Conservation (phyloP, 2,888 invertebrate species). For the Agapetus fuscipes region DNA sequence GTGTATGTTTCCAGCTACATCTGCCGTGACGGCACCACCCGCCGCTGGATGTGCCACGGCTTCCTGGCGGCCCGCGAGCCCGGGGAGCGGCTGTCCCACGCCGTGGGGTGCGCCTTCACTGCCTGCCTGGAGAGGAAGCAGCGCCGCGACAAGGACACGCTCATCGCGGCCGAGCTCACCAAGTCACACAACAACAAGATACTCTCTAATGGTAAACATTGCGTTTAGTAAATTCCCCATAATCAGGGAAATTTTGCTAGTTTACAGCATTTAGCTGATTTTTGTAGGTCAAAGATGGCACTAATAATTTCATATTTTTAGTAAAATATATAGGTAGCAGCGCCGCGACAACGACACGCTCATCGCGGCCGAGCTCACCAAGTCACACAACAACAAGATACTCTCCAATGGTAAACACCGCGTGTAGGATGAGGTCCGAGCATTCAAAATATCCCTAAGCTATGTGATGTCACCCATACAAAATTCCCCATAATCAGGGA, state of each 20-base stretch:
- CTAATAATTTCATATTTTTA: no score
- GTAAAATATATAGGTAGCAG: no score
- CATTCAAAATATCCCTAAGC: no score
- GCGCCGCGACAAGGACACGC: slow-evolving; percentile 81
- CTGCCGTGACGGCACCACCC: slow-evolving; percentile 95
- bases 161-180: slow-evolving; percentile 15
- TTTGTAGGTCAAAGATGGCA: no score
- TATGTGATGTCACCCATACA: no score
- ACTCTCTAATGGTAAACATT: slow-evolving; percentile 16
- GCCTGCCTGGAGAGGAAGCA: slow-evolving; percentile 97
- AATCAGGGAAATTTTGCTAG: no score
- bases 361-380: slow-evolving; percentile 16
- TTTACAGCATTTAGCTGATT: no score
- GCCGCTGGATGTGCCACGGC: slow-evolving; percentile 99
- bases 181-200: slow-evolving; percentile 15
- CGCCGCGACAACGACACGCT: slow-evolving; percentile 81
- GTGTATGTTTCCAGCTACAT: slow-evolving; percentile 91
- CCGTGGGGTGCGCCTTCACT: slow-evolving; percentile 98
- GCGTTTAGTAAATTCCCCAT: no score
- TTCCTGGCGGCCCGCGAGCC: slow-evolving; percentile 93
- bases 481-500: no score
- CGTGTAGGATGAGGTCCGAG: no score
- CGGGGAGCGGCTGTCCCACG: slow-evolving; percentile 96
- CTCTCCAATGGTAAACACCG: slow-evolving; percentile 16
- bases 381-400: slow-evolving; percentile 14